Conservation (phyloP, 2,888 invertebrate genomes). For the Hirtodrosophila trivittata region DNA sequence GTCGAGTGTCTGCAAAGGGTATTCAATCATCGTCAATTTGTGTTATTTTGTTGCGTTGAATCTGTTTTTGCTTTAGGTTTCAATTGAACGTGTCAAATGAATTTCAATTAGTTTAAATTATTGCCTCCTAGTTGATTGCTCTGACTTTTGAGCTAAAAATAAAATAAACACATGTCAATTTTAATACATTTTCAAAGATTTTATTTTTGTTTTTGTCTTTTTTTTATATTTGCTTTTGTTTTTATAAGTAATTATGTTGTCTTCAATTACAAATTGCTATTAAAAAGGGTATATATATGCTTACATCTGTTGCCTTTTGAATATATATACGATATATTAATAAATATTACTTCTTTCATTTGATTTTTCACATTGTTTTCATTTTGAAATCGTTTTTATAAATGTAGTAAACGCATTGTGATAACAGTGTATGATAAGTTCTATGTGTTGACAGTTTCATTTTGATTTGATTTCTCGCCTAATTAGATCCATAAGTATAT, state of each 20-base stretch:
- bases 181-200: constrained; percentile 41
- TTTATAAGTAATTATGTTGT: constrained; percentile 56
- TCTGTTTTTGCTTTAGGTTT: not conserved
- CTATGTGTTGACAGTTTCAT: constrained; percentile 32
- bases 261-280: constrained; percentile 77
- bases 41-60: not conserved
- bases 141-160: constrained; percentile 30
- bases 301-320: constrained; percentile 62
- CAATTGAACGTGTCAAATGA: constrained; percentile 15
- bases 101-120: constrained; percentile 60
- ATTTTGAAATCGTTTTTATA: constrained; percentile 54
- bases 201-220: constrained; percentile 57
- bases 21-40: not conserved
- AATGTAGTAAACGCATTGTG: constrained; percentile 78
- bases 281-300: constrained; percentile 72
- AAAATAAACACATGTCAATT: constrained; percentile 16
- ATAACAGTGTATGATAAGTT: constrained; percentile 71
- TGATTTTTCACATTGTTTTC: constrained; percentile 20
- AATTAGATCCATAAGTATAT: constrained; percentile 43
- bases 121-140: constrained; percentile 54
- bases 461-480: constrained; percentile 40
- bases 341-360: constrained; percentile 29
- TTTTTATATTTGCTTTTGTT: constrained; percentile 27
- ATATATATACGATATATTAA: constrained; percentile 42
- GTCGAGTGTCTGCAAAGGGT: too few species aligned